Evolutionary conservation across 2,797 vertebrate genomes (phyloP).

Genomic region (Cottoperca gobio): DNA sequence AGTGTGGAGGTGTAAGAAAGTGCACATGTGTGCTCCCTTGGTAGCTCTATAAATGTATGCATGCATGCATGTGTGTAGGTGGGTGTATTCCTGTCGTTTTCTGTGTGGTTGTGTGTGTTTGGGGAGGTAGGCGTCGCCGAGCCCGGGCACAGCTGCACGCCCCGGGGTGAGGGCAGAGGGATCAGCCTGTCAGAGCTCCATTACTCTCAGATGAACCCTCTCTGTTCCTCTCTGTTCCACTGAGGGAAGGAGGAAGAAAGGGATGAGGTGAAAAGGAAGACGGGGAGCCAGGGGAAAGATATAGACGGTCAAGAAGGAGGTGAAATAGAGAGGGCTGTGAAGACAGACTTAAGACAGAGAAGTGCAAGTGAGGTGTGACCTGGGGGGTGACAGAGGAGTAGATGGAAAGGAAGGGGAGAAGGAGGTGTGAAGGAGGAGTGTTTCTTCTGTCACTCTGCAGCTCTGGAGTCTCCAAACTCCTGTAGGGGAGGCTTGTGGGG

Average conservation of each 20-base stretch:
- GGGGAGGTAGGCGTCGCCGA: constrained; percentile 65
- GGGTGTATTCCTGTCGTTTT: constrained; percentile 64
- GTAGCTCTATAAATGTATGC: constrained; percentile 68
- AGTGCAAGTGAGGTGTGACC: constrained; percentile 58
- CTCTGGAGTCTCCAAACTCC: constrained; percentile 15
- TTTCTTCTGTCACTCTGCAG: constrained; percentile 26
- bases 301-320: constrained; percentile 14
- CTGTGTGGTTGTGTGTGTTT: constrained; percentile 65
- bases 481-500: constrained; percentile 32
- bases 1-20: constrained; percentile 68
- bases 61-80: constrained; percentile 66
- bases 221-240: constrained; percentile 36
- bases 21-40: constrained; percentile 64
- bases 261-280: constrained; percentile 47
- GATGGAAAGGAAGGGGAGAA: constrained; percentile 29
- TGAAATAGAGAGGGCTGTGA: constrained; percentile 30
- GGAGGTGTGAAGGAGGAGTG: constrained; percentile 42
- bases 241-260: constrained; percentile 21
- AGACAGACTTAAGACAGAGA: constrained; percentile 11
- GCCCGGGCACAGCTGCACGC: constrained; percentile 75
- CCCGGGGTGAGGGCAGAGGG: constrained; percentile 74
- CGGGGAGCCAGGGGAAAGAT: constrained; percentile 31
- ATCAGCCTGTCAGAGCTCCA: constrained; percentile 75
- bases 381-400: constrained; percentile 46
- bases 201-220: constrained; percentile 67